Evolutionary conservation across 2,797 vertebrate genomes (phyloP), one percentile per base, ranked within the genome.

Genomic region (Sebastiscus albofasciatus): DNA sequence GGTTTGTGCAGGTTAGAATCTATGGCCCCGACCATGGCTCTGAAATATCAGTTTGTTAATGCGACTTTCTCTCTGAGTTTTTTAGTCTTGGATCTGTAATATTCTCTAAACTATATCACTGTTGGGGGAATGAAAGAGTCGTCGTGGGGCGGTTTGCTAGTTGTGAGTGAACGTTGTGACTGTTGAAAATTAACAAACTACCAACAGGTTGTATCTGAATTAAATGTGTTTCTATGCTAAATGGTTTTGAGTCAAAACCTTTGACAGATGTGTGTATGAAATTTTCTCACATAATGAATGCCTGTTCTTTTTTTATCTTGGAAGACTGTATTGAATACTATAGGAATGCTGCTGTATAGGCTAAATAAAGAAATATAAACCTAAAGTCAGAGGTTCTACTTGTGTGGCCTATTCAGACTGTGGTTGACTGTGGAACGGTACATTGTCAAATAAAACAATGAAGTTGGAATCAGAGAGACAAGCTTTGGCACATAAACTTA

Each of bases 131-230:
- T 2, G 16, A 46, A 46, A 46, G 42, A 46, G 42, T 46, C 7
- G 0, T 18, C 42, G 0, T 46, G 42, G 1, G 1, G 42, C 16
- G 42, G 3, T 18, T 18, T 0, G 16, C 42, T 0, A 46, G 0
- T 46, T 18, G 42, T 1, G 0, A 46, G 42, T 46, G 42, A 46
- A 46, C 7, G 16, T 46, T 0, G 5, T 1, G 6, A 18, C 16
- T 4, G 7, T 46, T 56, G 4, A 29, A 20, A 46, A 46, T 46
- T 0, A 46, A 0, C 42, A 46, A 46, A 18, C 1, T 18, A 4
- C 42, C 16, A 18, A 18, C 14, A 29, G 56, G 26, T 8, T 0
- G 13, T 8, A 27, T 58, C 55, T 36, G 31, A 24, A 60, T 9
- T 18, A 61, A 11, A 27, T 59, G 31, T 36, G 60, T 36, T 62